Evolutionary conservation across 92 coral and sea anemone species (phyloP).

Genomic region (Heliopora coerulea): DNA sequence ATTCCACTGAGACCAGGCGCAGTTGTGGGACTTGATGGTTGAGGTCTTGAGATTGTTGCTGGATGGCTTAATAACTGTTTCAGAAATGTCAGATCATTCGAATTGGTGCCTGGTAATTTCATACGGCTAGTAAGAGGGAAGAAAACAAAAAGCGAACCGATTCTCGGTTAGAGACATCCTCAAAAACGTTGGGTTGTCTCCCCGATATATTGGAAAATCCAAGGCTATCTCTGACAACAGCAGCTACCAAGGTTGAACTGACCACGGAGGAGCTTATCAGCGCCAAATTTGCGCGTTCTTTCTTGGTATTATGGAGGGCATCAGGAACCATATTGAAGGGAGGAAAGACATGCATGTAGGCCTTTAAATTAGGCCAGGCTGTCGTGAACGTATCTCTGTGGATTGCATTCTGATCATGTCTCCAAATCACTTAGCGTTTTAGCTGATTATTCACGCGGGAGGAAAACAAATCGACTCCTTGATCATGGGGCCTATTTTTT

Average conservation of each 20-base stretch:
- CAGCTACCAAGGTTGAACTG: slow-evolving; percentile 65
- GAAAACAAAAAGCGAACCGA: slow-evolving; percentile 38
- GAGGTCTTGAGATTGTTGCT: slow-evolving; percentile 43
- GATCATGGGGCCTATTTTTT: slow-evolving; percentile 39
- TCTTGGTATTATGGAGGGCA: slow-evolving; percentile 12
- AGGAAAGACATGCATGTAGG: slow-evolving; percentile 7
- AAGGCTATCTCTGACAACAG: slow-evolving; percentile 42
- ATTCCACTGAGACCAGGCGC: slow-evolving; percentile 48
- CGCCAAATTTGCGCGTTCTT: slow-evolving; percentile 44
- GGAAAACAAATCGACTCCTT: slow-evolving; percentile 52
- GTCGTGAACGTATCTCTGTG: slow-evolving; percentile 51
- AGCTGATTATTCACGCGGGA: slow-evolving; percentile 49
- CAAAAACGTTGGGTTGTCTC: slow-evolving; percentile 21
- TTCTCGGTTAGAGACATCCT: slow-evolving; percentile 29
- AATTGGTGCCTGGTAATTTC: slow-evolving; percentile 39
- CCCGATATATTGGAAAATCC: slow-evolving; percentile 38
- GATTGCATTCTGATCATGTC: slow-evolving; percentile 47
- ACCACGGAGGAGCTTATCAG: slow-evolving; percentile 55
- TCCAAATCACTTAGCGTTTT: slow-evolving; percentile 49
- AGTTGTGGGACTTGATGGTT: slow-evolving; percentile 43
- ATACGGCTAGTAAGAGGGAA: slow-evolving; percentile 54
- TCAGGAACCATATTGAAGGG: slow-evolving; percentile 27
- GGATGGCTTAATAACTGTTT: slow-evolving; percentile 42
- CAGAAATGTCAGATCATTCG: slow-evolving; percentile 43
- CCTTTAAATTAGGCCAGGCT: slow-evolving; percentile 41